Evolutionary conservation across 2,888 invertebrate genomes (phyloP).

Genomic region (Spilosoma lubricipeda): DNA sequence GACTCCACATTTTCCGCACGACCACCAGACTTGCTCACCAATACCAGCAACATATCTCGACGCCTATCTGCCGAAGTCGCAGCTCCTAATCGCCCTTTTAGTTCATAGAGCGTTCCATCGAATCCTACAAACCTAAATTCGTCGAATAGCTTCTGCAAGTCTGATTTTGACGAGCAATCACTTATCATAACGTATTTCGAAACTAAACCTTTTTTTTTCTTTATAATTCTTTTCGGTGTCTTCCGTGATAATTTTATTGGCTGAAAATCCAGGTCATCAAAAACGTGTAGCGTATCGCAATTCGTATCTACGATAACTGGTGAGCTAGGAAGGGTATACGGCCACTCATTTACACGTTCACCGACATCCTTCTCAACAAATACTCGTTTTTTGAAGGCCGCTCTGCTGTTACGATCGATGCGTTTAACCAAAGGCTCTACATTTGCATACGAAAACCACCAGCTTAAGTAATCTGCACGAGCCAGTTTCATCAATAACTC

Average conservation of each 20-base stretch:
- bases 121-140: slow-evolving; percentile 68
- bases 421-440: slow-evolving; percentile 66
- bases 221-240: neutral
- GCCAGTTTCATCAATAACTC: slow-evolving; percentile 60
- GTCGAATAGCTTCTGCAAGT: slow-evolving; percentile 67
- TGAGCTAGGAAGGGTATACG: slow-evolving; percentile 50
- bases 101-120: slow-evolving; percentile 27
- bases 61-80: slow-evolving; percentile 63
- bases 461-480: slow-evolving; percentile 58
- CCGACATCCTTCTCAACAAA: slow-evolving; percentile 64
- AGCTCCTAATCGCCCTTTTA: slow-evolving; percentile 52
- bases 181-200: neutral
- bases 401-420: slow-evolving; percentile 53
- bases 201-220: neutral
- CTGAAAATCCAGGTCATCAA: slow-evolving; percentile 15
- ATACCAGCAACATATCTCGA: slow-evolving; percentile 70
- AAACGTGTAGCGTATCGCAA: neutral
- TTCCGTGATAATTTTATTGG: neutral
- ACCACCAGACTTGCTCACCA: slow-evolving; percentile 74
- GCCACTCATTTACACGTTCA: slow-evolving; percentile 54
- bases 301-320: slow-evolving; percentile 19
- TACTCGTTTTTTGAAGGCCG: slow-evolving; percentile 59
- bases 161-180: slow-evolving; percentile 27
- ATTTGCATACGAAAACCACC: slow-evolving; percentile 62
- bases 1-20: slow-evolving; percentile 56